A percentile compares a stretch with the other conserved stretches of the same genome.
Conservation (phyloP, 2,888 invertebrate genomes). For the Ptilodon capucinus region DNA sequence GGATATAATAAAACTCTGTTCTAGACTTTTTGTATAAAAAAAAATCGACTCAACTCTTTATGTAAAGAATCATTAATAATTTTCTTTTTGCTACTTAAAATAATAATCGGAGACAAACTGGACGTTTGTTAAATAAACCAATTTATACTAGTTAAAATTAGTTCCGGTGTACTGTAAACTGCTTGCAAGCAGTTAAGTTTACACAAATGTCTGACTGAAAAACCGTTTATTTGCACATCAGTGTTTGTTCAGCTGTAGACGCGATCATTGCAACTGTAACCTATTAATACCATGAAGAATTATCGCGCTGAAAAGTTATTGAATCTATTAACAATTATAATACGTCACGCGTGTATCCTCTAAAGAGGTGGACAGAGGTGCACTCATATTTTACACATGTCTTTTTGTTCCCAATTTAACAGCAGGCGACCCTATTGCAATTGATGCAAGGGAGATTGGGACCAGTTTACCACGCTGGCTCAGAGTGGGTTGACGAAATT, state of each 20-base stretch:
- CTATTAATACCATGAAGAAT: not conserved
- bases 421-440: no score
- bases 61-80: not conserved
- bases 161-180: slow-evolving; percentile 13
- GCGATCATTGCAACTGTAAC: slow-evolving; percentile 2
- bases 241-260: slow-evolving; percentile 22
- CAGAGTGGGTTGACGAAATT: no score
- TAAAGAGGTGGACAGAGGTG: no score
- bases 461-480: no score
- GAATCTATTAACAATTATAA: no score
- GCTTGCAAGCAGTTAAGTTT: slow-evolving; percentile 16
- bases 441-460: no score
- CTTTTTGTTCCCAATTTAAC: no score
- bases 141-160: slow-evolving; percentile 12
- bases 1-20: slow-evolving; percentile 13
- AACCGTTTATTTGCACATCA: slow-evolving; percentile 15
- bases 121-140: not conserved
- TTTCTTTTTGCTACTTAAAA: not conserved
- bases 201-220: slow-evolving; percentile 10
- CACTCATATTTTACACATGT: no score
- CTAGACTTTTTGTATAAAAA: slow-evolving; percentile 11
- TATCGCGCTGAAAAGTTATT: no score
- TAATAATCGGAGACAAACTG: no score
- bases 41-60: not conserved
- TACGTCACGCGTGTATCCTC: no score